Evolutionary conservation across 2,113 vertebrate genomes (phyloP).

Genomic region (Rhodinocichla rosea): DNA sequence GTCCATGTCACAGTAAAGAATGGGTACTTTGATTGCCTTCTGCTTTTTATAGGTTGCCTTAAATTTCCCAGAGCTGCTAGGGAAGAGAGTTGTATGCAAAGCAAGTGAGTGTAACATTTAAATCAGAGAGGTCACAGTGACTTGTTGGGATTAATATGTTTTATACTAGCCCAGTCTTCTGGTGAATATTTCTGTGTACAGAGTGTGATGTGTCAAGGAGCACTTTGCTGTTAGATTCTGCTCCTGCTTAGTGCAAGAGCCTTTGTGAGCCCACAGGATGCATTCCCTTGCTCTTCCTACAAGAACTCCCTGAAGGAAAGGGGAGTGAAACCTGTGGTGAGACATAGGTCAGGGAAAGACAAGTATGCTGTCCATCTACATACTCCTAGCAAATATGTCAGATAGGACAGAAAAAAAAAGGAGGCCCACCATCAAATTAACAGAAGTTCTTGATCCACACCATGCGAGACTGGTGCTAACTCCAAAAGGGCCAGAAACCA

Average conservation of each 20-base stretch:
- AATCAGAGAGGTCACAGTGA: neutral
- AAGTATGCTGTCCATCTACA: neutral
- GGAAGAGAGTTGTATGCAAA: neutral
- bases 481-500: neutral
- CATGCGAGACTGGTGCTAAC: neutral
- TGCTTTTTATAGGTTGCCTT: neutral
- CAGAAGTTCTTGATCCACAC: neutral
- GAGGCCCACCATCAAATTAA: neutral
- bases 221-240: neutral
- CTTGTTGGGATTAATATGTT: neutral
- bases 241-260: neutral
- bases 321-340: neutral
- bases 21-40: neutral
- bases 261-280: neutral
- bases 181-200: neutral
- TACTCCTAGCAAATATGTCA: neutral
- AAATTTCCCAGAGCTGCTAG: neutral
- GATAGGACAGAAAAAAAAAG: neutral
- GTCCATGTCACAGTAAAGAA: neutral
- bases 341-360: neutral
- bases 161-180: neutral
- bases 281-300: neutral
- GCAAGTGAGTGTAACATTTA: neutral
- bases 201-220: neutral
- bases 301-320: neutral